Base-by-base conservation (phyloP, 2,113 vertebrate species). In the Crotalus viridis region DNA sequence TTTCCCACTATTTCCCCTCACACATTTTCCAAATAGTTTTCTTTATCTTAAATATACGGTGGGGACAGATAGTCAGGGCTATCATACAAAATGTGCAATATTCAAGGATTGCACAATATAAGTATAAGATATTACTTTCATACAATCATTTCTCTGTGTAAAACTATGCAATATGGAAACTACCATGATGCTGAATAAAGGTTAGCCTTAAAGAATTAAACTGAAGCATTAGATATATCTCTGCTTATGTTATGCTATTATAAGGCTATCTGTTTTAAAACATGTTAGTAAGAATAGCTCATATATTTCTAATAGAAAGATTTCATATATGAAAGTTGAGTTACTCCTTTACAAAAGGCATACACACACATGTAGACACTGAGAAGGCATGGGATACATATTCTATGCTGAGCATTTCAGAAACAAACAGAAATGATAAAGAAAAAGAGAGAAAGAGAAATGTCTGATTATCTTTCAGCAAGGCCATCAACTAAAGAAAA, bases 391-490 rank as follows among this genome's bases (percentile, higher is more conserved):
- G 95, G 95, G 94, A 94, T 97, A 97, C 95, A 96, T 93, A 94
- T 59, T 97, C 92, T 95, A 96, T 92, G 94, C 55, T 97, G 92
- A 97, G 94, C 90, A 95, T 97, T 95, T 98, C 96, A 97, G 96
- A 97, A 95, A 94, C 94, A 96, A 97, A 96, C 90, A 93, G 52
- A 90, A 90, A 91, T 95, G 97, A 92, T 95, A 96, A 97, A 97
- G 93, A 95, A 95, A 94, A 96, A 96, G 96, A 97, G 96, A 55
- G 48, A 56, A 10, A 93, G 43, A 90, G 54, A 59, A 46, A 90
- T 90, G 92, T 86, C 88, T 98, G 98, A 98, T 98, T 98, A 98
- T 98, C 98, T 99, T 99, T 99, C 98, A 99, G 99, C 98, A 98
- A 99, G 98, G 97, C 97, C 97, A 97, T 97, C 91, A 97, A 98